Evolutionary conservation across 2,113 vertebrate genomes (phyloP).

Genomic region (Henicopernis longicauda): DNA sequence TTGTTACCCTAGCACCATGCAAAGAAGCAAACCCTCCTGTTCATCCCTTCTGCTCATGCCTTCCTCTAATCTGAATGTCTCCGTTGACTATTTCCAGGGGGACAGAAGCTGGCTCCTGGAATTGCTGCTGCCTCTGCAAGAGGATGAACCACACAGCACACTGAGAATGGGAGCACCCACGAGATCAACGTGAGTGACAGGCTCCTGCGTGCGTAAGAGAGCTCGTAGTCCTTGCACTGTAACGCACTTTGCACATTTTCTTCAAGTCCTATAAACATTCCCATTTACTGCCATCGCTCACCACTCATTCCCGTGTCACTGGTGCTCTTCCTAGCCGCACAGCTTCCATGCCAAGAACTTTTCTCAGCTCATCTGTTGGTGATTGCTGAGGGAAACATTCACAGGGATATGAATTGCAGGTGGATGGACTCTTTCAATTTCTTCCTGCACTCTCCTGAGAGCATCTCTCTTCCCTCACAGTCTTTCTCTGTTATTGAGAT

Average conservation of each 20-base stretch:
- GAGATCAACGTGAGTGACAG: neutral
- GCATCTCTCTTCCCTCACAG: neutral
- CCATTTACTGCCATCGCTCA: neutral
- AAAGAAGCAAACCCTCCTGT: neutral
- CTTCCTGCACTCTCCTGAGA: neutral
- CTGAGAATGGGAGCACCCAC: neutral
- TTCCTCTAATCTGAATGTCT: neutral
- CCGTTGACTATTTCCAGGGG: neutral
- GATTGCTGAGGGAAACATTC: neutral
- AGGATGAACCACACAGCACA: neutral
- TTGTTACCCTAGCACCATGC: neutral
- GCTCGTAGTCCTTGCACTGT: rapidly evolving
- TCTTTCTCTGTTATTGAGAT: neutral
- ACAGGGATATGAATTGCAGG: neutral
- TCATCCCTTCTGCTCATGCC: neutral
- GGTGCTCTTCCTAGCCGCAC: neutral
- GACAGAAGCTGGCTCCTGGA: neutral
- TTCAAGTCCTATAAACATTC: neutral
- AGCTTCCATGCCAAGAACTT: neutral
- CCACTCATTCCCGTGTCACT: neutral
- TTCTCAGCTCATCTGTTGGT: neutral
- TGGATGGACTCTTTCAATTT: neutral
- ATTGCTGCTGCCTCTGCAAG: neutral
- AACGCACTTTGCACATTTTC: neutral
- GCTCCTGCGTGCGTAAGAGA: neutral